Evolutionary conservation across 2,113 vertebrate genomes (phyloP), one percentile per base, ranked within the genome.

Genomic region (Sinocyclocheilus grahami): DNA sequence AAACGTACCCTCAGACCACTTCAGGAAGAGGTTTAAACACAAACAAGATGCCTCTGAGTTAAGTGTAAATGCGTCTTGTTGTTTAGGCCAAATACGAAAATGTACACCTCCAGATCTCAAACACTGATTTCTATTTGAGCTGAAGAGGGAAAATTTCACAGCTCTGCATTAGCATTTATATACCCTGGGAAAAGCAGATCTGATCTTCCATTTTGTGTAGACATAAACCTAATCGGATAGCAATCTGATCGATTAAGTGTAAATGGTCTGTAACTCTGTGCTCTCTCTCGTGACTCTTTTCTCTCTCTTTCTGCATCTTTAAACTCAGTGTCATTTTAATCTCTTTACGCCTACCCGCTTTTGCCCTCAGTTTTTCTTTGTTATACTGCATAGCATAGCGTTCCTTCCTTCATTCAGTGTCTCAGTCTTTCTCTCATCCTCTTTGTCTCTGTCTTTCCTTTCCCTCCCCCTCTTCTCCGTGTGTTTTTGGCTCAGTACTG

Each of bases 401-500:
- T 78, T 37, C 58, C 55, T 53, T 37, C 60, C 60, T 67, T 76
- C 74, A 76, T 48, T 88, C 24, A 42, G 30, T 78, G 30, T 84
- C 85, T 58, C 20, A 27, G 27, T 58, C 27, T 55, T 30, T 65
- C 37, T 18, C 37, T 75, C 39, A 14, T 74, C 27, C 51, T 60
- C 24, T 79, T 51, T 80, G 33, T 84, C 65, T 74, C 53, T n/a
- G 65, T 58, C n/a, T 72, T n/a, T 30, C 67, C 22, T 86, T 33
- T 82, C 67, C 16, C 60, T 30, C 46, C 55, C 67, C 65, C 30
- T 53, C 60, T n/a, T 58, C 67, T 75, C 69, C 3, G 0, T 81
- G 85, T 86, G 78, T 10, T 46, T 74, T 75, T 80, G 85, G 86
- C 58, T 84, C 89, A 81, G 86, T 82, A 88, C 86, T 89, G 69